Evolutionary conservation across 2,797 vertebrate genomes (phyloP).

Genomic region (Balearica regulorum): DNA sequence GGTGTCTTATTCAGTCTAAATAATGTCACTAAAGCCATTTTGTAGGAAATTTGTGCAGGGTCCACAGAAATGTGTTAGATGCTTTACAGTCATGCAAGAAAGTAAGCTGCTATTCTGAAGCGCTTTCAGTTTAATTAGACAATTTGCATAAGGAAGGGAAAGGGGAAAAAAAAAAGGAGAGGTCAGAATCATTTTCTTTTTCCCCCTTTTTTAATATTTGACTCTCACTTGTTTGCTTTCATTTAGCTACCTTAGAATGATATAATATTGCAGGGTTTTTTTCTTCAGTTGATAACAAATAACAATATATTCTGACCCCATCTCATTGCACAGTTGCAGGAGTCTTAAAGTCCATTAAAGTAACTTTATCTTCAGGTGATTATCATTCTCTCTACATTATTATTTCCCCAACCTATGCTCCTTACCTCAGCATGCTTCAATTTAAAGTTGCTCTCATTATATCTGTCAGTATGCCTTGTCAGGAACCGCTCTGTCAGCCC

Average conservation of each 20-base stretch:
- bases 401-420: background rate
- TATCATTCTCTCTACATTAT: background rate
- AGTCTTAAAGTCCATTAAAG: background rate
- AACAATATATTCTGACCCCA: background rate
- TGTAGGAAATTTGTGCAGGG: background rate
- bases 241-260: background rate
- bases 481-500: background rate
- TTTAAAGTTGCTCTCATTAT: conserved; percentile 21
- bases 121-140: background rate
- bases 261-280: background rate
- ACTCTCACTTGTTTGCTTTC: background rate
- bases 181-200: background rate
- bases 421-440: background rate
- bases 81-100: background rate
- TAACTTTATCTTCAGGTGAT: conserved; percentile 19
- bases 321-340: background rate
- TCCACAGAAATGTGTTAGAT: background rate
- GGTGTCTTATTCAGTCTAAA: background rate
- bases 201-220: background rate
- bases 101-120: background rate
- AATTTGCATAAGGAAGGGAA: background rate
- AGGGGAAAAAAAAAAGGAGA: background rate
- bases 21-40: background rate
- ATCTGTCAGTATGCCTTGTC: background rate
- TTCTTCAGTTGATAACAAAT: background rate